Percentiles rank a stretch among this genome's conserved stretches.
Evolutionary conservation across 2,797 vertebrate species (phyloP).

Genomic region (Meda fulgida): DNA sequence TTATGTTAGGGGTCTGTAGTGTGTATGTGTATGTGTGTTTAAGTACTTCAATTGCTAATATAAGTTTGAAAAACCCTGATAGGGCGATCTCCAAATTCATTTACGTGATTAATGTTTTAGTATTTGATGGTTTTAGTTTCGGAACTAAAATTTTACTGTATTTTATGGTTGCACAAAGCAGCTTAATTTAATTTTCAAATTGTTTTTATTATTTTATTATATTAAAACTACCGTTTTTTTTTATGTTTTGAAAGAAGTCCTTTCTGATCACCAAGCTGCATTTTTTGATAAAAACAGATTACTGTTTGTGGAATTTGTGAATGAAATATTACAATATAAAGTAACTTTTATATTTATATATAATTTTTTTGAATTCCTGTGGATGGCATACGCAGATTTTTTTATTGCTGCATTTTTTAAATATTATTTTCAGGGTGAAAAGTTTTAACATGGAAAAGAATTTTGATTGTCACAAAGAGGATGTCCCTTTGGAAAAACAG

Average conservation of each 20-base stretch:
- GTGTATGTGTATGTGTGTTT: not conserved
- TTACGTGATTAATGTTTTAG: not conserved
- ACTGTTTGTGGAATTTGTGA: no score
- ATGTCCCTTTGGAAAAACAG: slow-evolving; percentile 79
- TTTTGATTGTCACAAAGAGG: slow-evolving; percentile 95
- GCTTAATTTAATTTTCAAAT: not conserved
- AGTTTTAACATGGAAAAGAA: slow-evolving; percentile 95
- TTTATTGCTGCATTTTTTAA: not conserved
- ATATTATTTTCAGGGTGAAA: slow-evolving; percentile 82
- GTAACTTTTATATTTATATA: not conserved
- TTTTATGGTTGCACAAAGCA: not conserved
- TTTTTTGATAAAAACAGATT: no score
- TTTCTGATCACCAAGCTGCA: not conserved
- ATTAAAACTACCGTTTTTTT: not conserved
- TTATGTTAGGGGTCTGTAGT: no score
- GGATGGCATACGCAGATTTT: no score
- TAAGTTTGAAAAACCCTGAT: not conserved
- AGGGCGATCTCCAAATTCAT: not conserved
- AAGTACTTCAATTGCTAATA: not conserved
- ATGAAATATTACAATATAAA: not conserved
- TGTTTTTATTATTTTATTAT: not conserved
- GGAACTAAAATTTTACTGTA: not conserved
- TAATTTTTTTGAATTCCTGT: not conserved
- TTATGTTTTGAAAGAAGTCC: not conserved
- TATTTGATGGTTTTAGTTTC: not conserved